Evolutionary conservation across 2,888 invertebrate genomes (phyloP).

Genomic region (Ichneumoninae sp.): DNA sequence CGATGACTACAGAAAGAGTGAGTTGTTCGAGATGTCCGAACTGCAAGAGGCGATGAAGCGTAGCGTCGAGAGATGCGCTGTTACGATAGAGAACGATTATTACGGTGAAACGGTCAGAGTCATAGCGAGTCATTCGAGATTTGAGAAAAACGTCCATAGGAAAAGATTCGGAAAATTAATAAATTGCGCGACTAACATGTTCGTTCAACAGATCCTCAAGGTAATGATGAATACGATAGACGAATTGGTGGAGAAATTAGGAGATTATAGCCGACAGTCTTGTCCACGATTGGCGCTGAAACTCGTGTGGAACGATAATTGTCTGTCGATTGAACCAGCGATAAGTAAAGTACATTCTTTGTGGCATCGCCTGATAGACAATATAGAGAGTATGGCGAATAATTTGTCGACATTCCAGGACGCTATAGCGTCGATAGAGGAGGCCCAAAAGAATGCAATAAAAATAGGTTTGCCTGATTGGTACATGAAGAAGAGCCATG

Average conservation of each 20-base stretch:
- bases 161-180: conserved; percentile 81
- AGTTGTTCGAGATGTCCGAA: conserved; percentile 73
- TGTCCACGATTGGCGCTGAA: conserved; percentile 88
- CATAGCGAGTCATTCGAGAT: conserved; percentile 67
- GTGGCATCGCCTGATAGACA: conserved; percentile 87
- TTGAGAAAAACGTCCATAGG: conserved; percentile 73
- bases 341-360: conserved; percentile 85
- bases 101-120: conserved; percentile 82
- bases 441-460: conserved; percentile 81
- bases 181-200: conserved; percentile 84
- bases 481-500: conserved; percentile 81
- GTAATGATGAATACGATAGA: conserved; percentile 89
- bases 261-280: conserved; percentile 85
- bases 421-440: neutral
- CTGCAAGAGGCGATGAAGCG: conserved; percentile 76
- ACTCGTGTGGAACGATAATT: conserved; percentile 85
- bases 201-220: conserved; percentile 88
- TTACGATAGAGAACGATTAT: conserved; percentile 83
- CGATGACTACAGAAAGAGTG: conserved; percentile 69
- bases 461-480: conserved; percentile 87
- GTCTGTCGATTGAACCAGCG: conserved; percentile 86
- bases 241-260: conserved; percentile 86
- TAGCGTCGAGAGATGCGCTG: conserved; percentile 82
- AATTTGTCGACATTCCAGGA: conserved; percentile 86
- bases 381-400: conserved; percentile 86